phyloP scores from a whole-genome alignment of 2,888 invertebrate genomes.

The Thymelicus sylvestris region DNA sequence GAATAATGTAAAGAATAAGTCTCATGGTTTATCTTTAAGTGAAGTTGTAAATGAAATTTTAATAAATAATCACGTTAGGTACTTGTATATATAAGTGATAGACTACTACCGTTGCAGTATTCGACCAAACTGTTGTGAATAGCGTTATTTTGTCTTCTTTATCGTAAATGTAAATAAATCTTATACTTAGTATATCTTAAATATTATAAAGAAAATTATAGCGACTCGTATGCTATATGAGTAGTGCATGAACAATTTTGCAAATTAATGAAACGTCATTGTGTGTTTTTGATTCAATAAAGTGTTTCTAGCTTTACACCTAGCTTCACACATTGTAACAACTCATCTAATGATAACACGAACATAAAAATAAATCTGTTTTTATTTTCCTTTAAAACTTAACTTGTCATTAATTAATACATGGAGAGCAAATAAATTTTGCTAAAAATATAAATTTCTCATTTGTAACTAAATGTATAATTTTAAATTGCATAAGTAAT shows the following conservation, averaged over 20 bases:
- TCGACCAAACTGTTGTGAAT: slow-evolving; percentile 69
- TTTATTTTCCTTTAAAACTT: not conserved
- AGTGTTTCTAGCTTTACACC: not conserved
- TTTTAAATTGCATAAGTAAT: no score
- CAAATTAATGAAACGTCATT: no score
- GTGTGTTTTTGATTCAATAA: no score
- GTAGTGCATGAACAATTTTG: not conserved
- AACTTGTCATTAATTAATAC: no score
- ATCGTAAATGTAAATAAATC: slow-evolving; percentile 21
- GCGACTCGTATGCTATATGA: not conserved
- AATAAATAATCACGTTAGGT: slow-evolving; percentile 7
- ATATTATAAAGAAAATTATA: not conserved
- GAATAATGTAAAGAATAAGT: slow-evolving; percentile 5
- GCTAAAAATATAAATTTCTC: no score
- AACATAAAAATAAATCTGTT: not conserved
- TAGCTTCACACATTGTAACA: not conserved
- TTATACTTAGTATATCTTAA: slow-evolving; percentile 1
- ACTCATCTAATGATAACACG: not conserved
- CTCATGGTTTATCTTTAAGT: slow-evolving; percentile 6
- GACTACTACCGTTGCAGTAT: slow-evolving; percentile 62
- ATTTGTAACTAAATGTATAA: no score
- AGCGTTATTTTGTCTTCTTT: slow-evolving; percentile 35
- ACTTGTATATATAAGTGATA: slow-evolving; percentile 38
- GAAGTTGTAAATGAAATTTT: slow-evolving; percentile 18
- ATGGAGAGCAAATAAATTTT: no score